Conservation (phyloP, 2,797 vertebrate species). For the Centropyge bicolor region DNA sequence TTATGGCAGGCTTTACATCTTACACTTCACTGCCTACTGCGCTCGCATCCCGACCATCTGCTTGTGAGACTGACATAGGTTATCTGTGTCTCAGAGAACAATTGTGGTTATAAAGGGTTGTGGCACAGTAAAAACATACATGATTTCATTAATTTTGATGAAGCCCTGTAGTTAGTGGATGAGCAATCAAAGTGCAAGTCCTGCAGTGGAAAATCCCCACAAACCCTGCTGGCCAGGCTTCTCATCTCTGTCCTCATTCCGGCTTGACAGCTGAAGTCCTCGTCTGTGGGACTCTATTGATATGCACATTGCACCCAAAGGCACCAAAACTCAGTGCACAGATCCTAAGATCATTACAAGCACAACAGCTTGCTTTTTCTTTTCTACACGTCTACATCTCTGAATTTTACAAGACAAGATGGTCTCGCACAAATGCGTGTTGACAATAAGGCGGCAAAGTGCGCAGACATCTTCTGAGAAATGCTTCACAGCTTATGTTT, state of each 20-base stretch:
- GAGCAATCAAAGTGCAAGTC: background rate
- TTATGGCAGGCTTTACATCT: conserved; percentile 21
- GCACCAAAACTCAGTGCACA: conserved; percentile 20
- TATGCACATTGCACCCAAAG: conserved; percentile 43
- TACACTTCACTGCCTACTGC: conserved; percentile 12
- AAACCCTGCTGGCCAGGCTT: conserved; percentile 22
- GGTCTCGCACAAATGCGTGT: background rate
- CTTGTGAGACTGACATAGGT: background rate
- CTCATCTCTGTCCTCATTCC: conserved; percentile 27
- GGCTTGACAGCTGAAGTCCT: conserved; percentile 1
- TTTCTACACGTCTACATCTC: background rate
- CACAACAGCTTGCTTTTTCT: conserved; percentile 13
- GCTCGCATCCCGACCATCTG: conserved; percentile 22
- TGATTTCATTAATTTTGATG: conserved; percentile 25
- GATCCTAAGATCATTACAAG: conserved; percentile 2
- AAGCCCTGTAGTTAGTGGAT: background rate
- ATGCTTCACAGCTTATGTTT: conserved; percentile 24
- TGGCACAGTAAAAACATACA: background rate
- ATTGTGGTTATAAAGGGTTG: conserved; percentile 1
- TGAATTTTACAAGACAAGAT: background rate
- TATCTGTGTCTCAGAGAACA: background rate
- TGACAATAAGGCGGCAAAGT: conserved; percentile 13
- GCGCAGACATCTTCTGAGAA: conserved; percentile 9
- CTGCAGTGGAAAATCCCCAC: conserved; percentile 43
- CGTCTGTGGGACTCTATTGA: conserved; percentile 35